Evolutionary conservation across 2,888 invertebrate species (phyloP), one percentile per base, ranked within the genome.

Genomic region (Cyrtodaria siliqua): DNA sequence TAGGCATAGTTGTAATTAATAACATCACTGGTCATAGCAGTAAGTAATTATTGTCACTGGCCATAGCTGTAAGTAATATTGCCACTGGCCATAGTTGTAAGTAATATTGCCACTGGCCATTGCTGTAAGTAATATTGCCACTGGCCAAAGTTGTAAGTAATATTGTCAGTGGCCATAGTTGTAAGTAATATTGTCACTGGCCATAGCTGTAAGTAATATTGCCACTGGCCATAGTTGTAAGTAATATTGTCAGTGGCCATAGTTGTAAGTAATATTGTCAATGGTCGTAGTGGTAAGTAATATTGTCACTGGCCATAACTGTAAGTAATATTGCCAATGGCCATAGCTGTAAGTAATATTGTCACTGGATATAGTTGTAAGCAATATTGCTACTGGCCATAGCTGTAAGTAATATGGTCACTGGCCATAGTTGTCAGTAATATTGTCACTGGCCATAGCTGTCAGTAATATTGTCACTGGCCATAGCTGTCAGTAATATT

Each of bases 201-300:
- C n/a, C n/a, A n/a, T n/a, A n/a, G n/a, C n/a, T n/a, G n/a, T n/a
- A n/a, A n/a, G n/a, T n/a, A n/a, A n/a, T n/a, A n/a, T n/a, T n/a
- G n/a, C n/a, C n/a, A n/a, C n/a, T n/a, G n/a, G 97, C 98, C 70
- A 94, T 97, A 87, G 94, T 95, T 87, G 97, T 97, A 93, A 95
- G 95, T 95, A 47, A 9, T 12, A 33, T 33, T 33, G 33, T 8
- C 33, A 33, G 6, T 12, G 33, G 33, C 12, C 12, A 33, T 33
- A 33, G 33, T 33, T 33, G 33, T 33, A 33, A 33, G 33, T 4
- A 33, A 4, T 12, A 33, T 33, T 33, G 33, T 8, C 33, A 33
- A 8, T 33, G 33, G 33, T 33, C 12, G 12, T 33, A 33, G 33
- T 33, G 4, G 33, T 33, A 33, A 33, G 12, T 33, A 91, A 93